Percentiles rank a stretch among this genome's conserved stretches.
Conservation (phyloP, 1,140 invertebrate genomes). For the Pseudachorutes palmiensis region DNA sequence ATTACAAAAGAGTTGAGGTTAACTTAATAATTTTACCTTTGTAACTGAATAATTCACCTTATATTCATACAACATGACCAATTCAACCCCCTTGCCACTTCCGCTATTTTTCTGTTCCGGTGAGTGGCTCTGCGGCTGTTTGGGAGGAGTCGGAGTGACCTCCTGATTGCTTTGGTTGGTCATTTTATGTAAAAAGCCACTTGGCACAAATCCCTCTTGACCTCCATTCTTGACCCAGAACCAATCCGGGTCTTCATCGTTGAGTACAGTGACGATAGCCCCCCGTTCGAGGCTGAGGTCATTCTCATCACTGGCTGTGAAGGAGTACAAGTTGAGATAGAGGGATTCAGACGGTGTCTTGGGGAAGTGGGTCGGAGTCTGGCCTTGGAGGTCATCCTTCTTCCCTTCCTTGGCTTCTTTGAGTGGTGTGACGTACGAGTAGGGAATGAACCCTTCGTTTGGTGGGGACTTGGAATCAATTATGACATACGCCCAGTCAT, state of each 20-base stretch:
- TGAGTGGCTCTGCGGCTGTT: not conserved
- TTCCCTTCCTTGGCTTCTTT: slow-evolving; percentile 51
- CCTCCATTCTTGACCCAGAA: slow-evolving; percentile 88
- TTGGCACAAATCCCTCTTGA: slow-evolving; percentile 90
- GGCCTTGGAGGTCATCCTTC: not conserved
- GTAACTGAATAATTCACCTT: slow-evolving; percentile 51
- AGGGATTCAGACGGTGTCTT: slow-evolving; percentile 68
- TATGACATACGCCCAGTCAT: slow-evolving; percentile 95
- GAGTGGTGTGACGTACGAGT: slow-evolving; percentile 83
- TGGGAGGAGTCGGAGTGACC: not conserved
- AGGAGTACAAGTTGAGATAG: slow-evolving; percentile 82
- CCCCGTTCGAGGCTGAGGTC: slow-evolving; percentile 87
- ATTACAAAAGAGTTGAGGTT: too few relatives aligned
- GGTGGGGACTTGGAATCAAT: slow-evolving; percentile 59
- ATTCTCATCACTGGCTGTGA: slow-evolving; percentile 85
- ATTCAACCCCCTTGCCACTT: slow-evolving; percentile 63
- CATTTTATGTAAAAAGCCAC: slow-evolving; percentile 58
- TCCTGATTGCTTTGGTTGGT: too few relatives aligned
- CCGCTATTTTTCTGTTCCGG: not conserved
- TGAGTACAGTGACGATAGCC: slow-evolving; percentile 88
- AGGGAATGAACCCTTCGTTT: slow-evolving; percentile 87
- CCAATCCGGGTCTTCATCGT: slow-evolving; percentile 86
- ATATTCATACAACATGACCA: slow-evolving; percentile 90
- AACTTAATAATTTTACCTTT: too few relatives aligned
- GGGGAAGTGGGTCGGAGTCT: slow-evolving; percentile 9